These are phyloP conservation scores for Danio aesculapii DNA, from an alignment of 2,797 vertebrate genomes.

Conservation along the genomic window DNA sequence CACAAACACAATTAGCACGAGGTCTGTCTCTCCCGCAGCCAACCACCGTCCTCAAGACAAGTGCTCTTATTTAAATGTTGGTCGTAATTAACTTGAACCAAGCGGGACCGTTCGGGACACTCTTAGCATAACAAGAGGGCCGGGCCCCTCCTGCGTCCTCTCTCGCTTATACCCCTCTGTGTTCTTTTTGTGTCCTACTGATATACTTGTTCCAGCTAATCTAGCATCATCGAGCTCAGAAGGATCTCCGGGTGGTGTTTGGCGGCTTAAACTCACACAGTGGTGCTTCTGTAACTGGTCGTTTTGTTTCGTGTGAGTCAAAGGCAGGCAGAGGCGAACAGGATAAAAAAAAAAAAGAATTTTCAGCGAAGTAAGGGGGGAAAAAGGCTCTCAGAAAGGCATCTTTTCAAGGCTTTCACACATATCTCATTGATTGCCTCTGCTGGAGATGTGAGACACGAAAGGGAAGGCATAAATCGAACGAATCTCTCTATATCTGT, in stretches of 20 bases:
- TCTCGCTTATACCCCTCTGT: constrained; percentile 40
- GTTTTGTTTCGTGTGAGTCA: constrained; percentile 53
- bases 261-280: constrained; percentile 48
- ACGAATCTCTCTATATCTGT: constrained; percentile 27
- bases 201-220: constrained; percentile 49
- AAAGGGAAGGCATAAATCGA: constrained; percentile 10
- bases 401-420: constrained; percentile 54
- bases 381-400: constrained; percentile 34
- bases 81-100: constrained; percentile 78
- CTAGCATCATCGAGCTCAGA: constrained; percentile 34
- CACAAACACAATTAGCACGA: constrained; percentile 79
- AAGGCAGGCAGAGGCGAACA: constrained; percentile 22
- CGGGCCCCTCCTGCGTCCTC: constrained; percentile 66
- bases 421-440: constrained; percentile 41
- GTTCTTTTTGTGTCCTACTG: constrained; percentile 61
- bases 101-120: constrained; percentile 70
- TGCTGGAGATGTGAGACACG: constrained; percentile 40
- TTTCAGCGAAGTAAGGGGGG: constrained; percentile 21
- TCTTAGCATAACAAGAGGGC: constrained; percentile 76
- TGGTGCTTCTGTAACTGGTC: constrained; percentile 52
- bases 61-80: constrained; percentile 82
- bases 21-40: constrained; percentile 70
- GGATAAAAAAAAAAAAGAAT: neutral
- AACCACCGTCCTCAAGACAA: constrained; percentile 70
- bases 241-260: constrained; percentile 37